Evolutionary conservation across 2,888 invertebrate genomes (phyloP).

Genomic region (Stenichneumon culpator): DNA sequence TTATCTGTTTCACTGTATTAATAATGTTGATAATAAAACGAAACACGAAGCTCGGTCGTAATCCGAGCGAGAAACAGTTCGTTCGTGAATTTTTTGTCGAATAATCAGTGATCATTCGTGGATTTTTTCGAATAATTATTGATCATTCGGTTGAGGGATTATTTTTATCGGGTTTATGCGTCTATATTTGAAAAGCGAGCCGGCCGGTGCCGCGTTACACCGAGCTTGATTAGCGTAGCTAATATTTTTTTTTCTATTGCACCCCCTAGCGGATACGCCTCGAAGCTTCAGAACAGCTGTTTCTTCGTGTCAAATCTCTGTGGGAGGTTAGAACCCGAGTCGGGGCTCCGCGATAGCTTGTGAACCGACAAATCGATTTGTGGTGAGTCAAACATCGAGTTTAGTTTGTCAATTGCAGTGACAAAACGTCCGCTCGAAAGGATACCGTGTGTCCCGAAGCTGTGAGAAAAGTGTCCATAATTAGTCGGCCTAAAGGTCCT

Average conservation of each 20-base stretch:
- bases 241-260: neutral
- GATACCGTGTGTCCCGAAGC: neutral
- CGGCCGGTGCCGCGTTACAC: neutral
- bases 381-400: constrained; percentile 72
- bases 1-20: constrained; percentile 82
- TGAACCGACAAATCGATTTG: constrained; percentile 66
- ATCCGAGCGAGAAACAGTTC: neutral
- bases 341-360: constrained; percentile 68
- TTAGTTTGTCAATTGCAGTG: neutral
- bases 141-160: no score
- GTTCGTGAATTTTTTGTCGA: neutral
- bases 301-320: constrained; percentile 79
- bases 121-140: no score
- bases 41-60: constrained; percentile 56
- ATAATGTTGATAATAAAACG: constrained; percentile 82
- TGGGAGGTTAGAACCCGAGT: constrained; percentile 78
- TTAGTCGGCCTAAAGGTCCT: constrained; percentile 20
- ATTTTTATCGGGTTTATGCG: no score
- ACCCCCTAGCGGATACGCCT: constrained; percentile 64
- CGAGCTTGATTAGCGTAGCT: constrained; percentile 1
- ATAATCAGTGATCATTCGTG: neutral
- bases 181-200: neutral
- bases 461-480: neutral
- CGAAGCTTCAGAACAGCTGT: constrained; percentile 79
- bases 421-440: constrained; percentile 12